Percentiles rank a stretch among this genome's conserved stretches.
Conservation (phyloP, 1,140 invertebrate genomes). For the Hylaeus volcanicus region DNA sequence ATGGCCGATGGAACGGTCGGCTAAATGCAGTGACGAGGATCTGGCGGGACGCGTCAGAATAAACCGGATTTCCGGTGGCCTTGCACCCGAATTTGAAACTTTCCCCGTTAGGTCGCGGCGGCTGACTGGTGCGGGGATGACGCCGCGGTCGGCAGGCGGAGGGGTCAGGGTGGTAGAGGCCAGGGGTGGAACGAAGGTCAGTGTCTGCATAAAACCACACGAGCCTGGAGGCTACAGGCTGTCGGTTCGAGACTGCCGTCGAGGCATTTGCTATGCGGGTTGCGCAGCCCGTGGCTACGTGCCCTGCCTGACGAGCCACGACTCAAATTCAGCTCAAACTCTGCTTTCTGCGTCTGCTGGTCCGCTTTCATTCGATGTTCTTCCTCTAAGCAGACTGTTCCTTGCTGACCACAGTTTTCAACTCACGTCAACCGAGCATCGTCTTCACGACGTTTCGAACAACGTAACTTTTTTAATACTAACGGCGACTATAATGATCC, state of each 20-base stretch:
- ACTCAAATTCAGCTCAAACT: constrained; percentile 80
- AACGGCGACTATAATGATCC: no score
- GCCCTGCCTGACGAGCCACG: constrained; percentile 77
- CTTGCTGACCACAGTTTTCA: no score
- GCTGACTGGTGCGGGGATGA: constrained; percentile 37
- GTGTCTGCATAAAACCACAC: constrained; percentile 80
- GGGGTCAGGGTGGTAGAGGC: constrained; percentile 54
- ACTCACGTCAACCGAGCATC: background rate
- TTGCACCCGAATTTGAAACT: constrained; percentile 80
- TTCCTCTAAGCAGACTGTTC: constrained; percentile 27
- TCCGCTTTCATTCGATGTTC: constrained; percentile 68
- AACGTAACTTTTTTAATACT: no score
- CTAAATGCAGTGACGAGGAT: constrained; percentile 28
- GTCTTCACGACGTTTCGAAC: background rate
- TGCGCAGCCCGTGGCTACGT: constrained; percentile 77
- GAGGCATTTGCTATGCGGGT: constrained; percentile 78
- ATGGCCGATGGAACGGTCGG: background rate
- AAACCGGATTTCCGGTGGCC: constrained; percentile 73
- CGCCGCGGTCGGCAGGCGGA: constrained; percentile 23
- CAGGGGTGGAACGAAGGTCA: constrained; percentile 77
- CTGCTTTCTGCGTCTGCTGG: constrained; percentile 74
- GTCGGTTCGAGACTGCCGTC: constrained; percentile 72
- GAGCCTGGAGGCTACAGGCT: constrained; percentile 74
- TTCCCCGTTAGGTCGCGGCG: constrained; percentile 75
- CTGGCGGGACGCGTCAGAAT: constrained; percentile 46